A percentile compares a stretch with the other conserved stretches of the same genome.
Conservation (phyloP, 2,888 invertebrate genomes). For the Sminthurides aquaticus region DNA sequence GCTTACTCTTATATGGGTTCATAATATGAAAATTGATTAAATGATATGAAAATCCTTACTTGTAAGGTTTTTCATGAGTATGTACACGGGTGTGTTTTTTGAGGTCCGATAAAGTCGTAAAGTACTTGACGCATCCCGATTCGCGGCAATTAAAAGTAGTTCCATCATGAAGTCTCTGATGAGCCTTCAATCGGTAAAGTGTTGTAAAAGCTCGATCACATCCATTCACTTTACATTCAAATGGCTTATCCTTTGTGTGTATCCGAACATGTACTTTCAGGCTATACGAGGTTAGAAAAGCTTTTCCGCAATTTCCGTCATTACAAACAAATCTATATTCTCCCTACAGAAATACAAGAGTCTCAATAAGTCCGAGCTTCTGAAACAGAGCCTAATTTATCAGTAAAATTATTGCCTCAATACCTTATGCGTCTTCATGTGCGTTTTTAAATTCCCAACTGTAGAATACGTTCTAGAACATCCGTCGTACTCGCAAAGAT, state of each 20-base stretch:
- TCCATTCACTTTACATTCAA: constrained; percentile 70
- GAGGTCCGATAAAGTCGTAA: constrained; percentile 87
- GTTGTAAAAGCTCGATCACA: constrained; percentile 93
- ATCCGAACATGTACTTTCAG: constrained; percentile 87
- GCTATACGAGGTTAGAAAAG: constrained; percentile 90
- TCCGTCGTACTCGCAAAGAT: constrained; percentile 73
- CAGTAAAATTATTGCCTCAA: too few species aligned
- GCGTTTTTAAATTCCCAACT: constrained; percentile 74
- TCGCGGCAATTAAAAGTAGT: constrained; percentile 87
- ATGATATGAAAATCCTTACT: constrained; percentile 52
- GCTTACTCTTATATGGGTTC: too few species aligned
- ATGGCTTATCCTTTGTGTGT: constrained; percentile 85
- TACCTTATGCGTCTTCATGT: constrained; percentile 93
- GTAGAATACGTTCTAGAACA: constrained; percentile 69
- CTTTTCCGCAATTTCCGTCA: constrained; percentile 79
- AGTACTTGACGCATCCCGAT: constrained; percentile 76
- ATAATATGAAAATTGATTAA: background rate
- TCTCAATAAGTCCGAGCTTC: background rate
- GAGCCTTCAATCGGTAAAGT: constrained; percentile 62
- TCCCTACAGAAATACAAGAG: constrained; percentile 62
- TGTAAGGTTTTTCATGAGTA: constrained; percentile 82
- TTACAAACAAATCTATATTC: constrained; percentile 89
- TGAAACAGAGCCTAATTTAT: background rate
- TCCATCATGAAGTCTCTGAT: constrained; percentile 80
- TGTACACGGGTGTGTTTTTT: constrained; percentile 90